Evolutionary conservation across 1,140 invertebrate genomes (phyloP).

Genomic region (Platorchestia sp.): DNA sequence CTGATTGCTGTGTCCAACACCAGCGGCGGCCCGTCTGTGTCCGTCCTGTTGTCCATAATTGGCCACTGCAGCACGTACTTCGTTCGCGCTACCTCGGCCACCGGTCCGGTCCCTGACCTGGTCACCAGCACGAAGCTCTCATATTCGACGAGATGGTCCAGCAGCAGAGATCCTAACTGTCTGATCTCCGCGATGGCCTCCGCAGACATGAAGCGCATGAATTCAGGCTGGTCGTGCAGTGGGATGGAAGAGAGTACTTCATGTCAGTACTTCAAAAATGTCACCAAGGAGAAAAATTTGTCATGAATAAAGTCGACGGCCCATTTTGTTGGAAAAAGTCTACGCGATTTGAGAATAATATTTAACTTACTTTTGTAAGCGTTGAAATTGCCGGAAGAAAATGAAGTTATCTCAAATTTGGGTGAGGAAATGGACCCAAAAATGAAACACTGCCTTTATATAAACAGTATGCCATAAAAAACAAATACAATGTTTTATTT

Average conservation of each 20-base stretch:
- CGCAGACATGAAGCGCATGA: conserved; percentile 58
- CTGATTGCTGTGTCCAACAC: neutral
- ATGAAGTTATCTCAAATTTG: neutral
- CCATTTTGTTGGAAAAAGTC: neutral
- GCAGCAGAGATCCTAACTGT: conserved; percentile 55
- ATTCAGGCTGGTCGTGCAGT: conserved; percentile 57
- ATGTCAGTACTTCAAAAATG: neutral
- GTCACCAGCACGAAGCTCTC: conserved; percentile 61
- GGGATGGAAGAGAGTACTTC: neutral
- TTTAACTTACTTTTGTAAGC: neutral
- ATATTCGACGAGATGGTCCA: conserved; percentile 54
- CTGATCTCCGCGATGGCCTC: conserved; percentile 52
- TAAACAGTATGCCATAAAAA: no score
- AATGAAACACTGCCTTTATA: no score
- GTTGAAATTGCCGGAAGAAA: neutral
- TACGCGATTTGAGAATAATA: neutral
- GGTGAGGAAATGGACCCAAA: neutral
- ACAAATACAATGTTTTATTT: no score
- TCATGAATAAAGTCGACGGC: no score
- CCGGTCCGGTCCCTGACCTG: conserved; percentile 52
- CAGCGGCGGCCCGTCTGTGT: neutral
- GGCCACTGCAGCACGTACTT: neutral
- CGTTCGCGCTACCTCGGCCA: conserved; percentile 42
- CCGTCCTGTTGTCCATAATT: neutral
- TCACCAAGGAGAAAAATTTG: neutral